Evolutionary conservation across 2,113 vertebrate species (phyloP), one percentile per base, ranked within the genome.

Genomic region (Rhineura floridana): DNA sequence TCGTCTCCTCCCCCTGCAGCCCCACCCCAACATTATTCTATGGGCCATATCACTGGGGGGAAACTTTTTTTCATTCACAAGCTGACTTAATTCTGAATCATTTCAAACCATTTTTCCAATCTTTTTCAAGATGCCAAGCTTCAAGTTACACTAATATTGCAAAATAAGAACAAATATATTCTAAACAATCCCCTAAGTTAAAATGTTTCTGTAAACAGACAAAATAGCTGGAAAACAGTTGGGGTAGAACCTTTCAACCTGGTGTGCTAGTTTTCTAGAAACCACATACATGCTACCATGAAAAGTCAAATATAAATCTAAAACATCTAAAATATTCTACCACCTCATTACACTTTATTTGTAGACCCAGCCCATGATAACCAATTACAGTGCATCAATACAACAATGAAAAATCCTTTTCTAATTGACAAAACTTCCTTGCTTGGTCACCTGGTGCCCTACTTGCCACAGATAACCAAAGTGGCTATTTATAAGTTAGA

Each of bases 61-160:
- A 62, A 72, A 0, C 8, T 6, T 12, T 82, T 39, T 91, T 78
- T 69, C 44, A 85, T n/a, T 86, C 77, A 88, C 50, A 93, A 93
- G 72, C 0, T 2, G 52, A 81, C 75, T 88, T 82, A 79, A 80
- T 83, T 55, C 28, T 77, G 13, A 36, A 59, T 1, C 85, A 55
- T 0, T 82, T 39, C 30, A 86, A 23, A 62, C 44, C 4, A 50
- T 15, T 55, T 88, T 55, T 33, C 80, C 30, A 42, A 75, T 36
- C 5, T 81, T 83, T 65, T 77, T 63, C 80, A 67, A 73, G 80
- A 89, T 25, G 28, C 28, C 85, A 90, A 89, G 87, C 73, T 81
- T 55, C n/a, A n/a, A n/a, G n/a, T n/a, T n/a, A n/a, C n/a, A n/a
- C n/a, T n/a, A n/a, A n/a, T n/a, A n/a, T n/a, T n/a, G n/a, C n/a